Percentiles rank a stretch among this genome's conserved stretches.
Conservation (phyloP, 1,140 invertebrate species). For the Drosophila hydei region DNA sequence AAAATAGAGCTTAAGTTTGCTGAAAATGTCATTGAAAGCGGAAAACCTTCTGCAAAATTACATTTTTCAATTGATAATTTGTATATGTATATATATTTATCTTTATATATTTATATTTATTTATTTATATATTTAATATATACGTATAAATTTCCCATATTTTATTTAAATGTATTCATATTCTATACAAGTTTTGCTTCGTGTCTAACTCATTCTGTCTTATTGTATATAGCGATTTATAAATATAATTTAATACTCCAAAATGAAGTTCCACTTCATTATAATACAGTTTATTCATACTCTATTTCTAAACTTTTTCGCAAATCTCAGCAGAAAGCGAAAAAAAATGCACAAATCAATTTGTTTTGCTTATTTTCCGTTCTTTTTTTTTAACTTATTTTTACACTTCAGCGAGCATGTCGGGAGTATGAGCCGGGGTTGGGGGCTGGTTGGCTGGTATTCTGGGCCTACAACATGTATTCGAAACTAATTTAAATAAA, state of each 20-base stretch:
- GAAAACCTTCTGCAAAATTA: too few relatives aligned
- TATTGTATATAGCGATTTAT: too few relatives aligned
- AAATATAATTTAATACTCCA: conserved; percentile 1
- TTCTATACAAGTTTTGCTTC: too few relatives aligned
- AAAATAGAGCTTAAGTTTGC: too few relatives aligned
- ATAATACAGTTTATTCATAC: conserved; percentile 17
- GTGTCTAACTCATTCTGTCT: too few relatives aligned
- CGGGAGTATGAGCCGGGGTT: background rate
- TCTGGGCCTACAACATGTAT: conserved; percentile 41
- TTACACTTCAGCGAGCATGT: conserved; percentile 70
- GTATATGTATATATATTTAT: too few relatives aligned
- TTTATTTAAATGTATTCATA: too few relatives aligned
- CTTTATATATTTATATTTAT: too few relatives aligned
- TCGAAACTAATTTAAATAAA: conserved; percentile 81
- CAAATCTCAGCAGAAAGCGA: conserved; percentile 42
- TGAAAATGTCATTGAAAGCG: too few relatives aligned
- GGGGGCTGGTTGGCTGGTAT: conserved; percentile 1
- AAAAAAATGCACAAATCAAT: conserved; percentile 62
- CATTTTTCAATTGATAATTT: too few relatives aligned
- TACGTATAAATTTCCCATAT: too few relatives aligned
- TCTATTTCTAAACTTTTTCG: conserved; percentile 25
- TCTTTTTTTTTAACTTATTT: conserved; percentile 47
- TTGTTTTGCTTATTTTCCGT: conserved; percentile 42
- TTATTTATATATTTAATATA: too few relatives aligned
- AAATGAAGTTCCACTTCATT: conserved; percentile 17